Percentiles rank a stretch among this genome's conserved stretches.
These are phyloP conservation scores for Hyposoter didymator DNA, from an alignment of 2,888 invertebrate species.

Conservation along the genomic window DNA sequence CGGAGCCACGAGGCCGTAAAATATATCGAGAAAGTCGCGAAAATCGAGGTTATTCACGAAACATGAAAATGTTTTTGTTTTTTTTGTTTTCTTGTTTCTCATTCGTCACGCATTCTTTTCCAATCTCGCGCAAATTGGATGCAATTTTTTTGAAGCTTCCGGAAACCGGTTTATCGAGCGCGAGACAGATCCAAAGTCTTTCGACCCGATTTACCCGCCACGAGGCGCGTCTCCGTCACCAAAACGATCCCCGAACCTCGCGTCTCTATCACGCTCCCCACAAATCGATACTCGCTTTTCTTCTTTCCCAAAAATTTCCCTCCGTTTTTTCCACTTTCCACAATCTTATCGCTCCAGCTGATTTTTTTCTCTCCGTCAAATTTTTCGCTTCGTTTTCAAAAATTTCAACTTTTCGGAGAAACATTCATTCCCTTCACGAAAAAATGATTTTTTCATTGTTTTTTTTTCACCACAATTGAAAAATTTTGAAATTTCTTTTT, in stretches of 20 bases:
- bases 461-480: neutral
- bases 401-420: neutral
- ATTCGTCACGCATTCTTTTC: neutral
- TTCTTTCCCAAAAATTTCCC: neutral
- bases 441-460: too few species aligned
- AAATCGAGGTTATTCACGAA: constrained; percentile 32
- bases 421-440: too few species aligned
- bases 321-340: too few species aligned
- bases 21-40: constrained; percentile 23
- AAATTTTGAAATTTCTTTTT: neutral
- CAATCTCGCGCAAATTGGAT: neutral
- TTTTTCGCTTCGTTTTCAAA: neutral
- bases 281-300: neutral
- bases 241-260: neutral
- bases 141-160: constrained; percentile 1
- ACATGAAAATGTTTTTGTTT: neutral
- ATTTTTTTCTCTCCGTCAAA: too few species aligned
- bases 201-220: neutral
- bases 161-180: neutral
- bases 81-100: constrained; percentile 1
- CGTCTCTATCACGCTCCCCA: neutral
- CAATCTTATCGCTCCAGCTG: too few species aligned
- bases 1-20: constrained; percentile 35
- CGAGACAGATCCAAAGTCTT: neutral
- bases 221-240: neutral